phyloP scores from a whole-genome alignment of 35 echinoderm and acorn worm genomes.

The Hemicentrotus pulcherrimus region DNA sequence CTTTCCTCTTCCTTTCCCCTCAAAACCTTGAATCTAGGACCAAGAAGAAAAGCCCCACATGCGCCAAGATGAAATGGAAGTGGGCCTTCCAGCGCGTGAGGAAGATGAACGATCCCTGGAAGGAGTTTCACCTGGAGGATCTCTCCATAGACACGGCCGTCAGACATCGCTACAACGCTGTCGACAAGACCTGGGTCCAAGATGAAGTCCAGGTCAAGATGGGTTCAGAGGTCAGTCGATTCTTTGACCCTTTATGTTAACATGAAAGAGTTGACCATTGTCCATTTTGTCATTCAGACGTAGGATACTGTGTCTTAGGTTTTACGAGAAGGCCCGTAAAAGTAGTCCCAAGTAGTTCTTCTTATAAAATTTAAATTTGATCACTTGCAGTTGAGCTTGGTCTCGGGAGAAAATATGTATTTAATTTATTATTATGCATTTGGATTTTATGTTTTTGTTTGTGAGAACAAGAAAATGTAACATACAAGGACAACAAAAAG shows the following conservation, averaged over 20 bases:
- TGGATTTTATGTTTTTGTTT: too few species aligned
- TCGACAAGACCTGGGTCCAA: conserved; percentile 71
- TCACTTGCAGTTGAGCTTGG: too few species aligned
- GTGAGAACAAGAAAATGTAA: too few species aligned
- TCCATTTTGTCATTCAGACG: neutral
- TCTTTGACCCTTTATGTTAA: neutral
- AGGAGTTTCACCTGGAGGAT: conserved; percentile 76
- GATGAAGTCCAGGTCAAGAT: conserved; percentile 90
- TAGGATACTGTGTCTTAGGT: neutral
- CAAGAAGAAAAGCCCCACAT: neutral
- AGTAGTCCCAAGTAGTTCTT: neutral
- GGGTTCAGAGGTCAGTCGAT: conserved; percentile 69
- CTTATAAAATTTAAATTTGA: too few species aligned
- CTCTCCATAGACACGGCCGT: conserved; percentile 64
- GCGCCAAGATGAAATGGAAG: conserved; percentile 76
- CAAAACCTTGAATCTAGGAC: neutral
- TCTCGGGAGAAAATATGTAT: too few species aligned
- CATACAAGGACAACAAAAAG: too few species aligned
- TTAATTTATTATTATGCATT: too few species aligned
- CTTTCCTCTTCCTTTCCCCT: too few species aligned
- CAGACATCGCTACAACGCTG: conserved; percentile 82
- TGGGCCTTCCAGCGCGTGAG: conserved; percentile 65
- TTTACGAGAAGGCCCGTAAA: neutral
- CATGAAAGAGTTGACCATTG: neutral
- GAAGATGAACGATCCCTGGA: conserved; percentile 77